phyloP scores from a whole-genome alignment of 2,797 vertebrate species.

The Cheirogaleus major region DNA sequence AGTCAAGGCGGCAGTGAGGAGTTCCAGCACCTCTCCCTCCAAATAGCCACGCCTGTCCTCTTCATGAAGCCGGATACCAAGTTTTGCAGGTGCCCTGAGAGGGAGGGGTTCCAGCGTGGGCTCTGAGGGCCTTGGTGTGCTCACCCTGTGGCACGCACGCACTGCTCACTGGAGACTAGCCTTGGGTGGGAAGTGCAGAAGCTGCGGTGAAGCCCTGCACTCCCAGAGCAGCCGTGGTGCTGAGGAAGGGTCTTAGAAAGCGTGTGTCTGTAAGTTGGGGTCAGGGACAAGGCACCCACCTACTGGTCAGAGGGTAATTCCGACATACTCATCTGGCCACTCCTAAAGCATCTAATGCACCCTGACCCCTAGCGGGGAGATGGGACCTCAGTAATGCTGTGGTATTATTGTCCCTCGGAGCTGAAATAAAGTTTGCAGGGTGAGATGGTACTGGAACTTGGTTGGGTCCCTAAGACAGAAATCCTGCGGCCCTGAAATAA shows the following conservation, averaged over 20 bases:
- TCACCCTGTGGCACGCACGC: too few species aligned
- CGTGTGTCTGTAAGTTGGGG: not conserved
- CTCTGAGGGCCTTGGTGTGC: not conserved
- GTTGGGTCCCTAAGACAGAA: not conserved
- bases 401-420: not conserved
- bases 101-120: rapidly evolving
- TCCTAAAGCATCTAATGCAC: not conserved
- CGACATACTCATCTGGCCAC: not conserved
- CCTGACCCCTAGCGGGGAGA: not conserved
- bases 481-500: not conserved
- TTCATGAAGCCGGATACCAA: not conserved
- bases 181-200: not conserved
- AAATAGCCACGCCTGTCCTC: not conserved
- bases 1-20: not conserved
- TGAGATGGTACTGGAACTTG: not conserved
- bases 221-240: not conserved
- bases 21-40: not conserved
- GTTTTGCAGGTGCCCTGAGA: not conserved
- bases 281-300: not conserved
- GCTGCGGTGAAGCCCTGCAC: not conserved
- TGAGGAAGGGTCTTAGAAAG: not conserved
- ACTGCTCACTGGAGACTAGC: not conserved
- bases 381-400: not conserved
- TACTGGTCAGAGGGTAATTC: not conserved
- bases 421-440: not conserved